Evolutionary conservation across 2,113 vertebrate genomes (phyloP).

Genomic region (Amphiprion ocellaris): DNA sequence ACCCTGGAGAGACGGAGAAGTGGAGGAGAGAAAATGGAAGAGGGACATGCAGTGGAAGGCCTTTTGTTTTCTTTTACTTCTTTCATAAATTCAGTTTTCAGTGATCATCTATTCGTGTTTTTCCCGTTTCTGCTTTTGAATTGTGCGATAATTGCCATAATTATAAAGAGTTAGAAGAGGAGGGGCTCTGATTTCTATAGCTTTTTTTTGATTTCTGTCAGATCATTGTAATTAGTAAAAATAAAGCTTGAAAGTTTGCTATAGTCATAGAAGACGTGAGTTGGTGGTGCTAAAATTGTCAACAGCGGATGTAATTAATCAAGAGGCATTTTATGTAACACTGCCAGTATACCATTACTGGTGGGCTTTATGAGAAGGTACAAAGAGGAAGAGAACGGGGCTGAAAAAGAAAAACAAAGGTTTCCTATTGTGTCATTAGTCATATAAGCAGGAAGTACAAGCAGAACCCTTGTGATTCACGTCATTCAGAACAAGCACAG

Average conservation of each 20-base stretch:
- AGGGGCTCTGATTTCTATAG: not conserved
- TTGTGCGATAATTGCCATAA: not conserved
- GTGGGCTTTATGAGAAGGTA: not conserved
- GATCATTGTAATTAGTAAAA: conserved; percentile 22
- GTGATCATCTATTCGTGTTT: not conserved
- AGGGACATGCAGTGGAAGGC: not conserved
- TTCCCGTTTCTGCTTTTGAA: conserved; percentile 1
- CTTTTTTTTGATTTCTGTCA: conserved; percentile 3
- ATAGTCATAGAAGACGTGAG: conserved; percentile 1
- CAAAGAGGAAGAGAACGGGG: not conserved
- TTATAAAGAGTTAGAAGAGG: not conserved
- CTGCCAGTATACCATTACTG: not conserved
- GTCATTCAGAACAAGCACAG: no score
- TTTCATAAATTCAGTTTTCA: not conserved
- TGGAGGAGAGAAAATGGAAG: not conserved
- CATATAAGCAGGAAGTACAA: not conserved
- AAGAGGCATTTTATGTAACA: conserved; percentile 23
- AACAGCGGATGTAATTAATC: conserved; percentile 16
- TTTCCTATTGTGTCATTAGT: not conserved
- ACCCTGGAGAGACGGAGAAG: not conserved
- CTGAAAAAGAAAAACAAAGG: conserved; percentile 7
- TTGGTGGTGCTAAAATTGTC: conserved; percentile 27
- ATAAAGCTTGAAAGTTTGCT: conserved; percentile 11
- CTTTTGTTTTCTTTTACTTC: not conserved
- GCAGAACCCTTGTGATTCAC: no score